A percentile compares a stretch with the other conserved stretches of the same genome.
These are phyloP conservation scores for Nephrotoma flavescens DNA, from an alignment of 2,888 invertebrate genomes.

Conservation along the genomic window DNA sequence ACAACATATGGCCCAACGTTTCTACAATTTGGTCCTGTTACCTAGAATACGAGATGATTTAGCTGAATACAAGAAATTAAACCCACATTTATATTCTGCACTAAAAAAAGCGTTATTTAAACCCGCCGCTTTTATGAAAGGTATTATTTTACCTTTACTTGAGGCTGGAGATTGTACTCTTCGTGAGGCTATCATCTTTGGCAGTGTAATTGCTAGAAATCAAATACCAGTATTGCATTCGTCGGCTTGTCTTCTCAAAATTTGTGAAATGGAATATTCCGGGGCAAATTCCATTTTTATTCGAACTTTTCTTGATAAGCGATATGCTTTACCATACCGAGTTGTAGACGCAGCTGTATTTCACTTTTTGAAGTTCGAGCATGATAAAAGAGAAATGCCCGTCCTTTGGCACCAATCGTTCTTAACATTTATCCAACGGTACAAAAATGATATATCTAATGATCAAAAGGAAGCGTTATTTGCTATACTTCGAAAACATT, in stretches of 20 bases:
- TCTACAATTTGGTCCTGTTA: slow-evolving; percentile 82
- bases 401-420: slow-evolving; percentile 96
- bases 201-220: slow-evolving; percentile 78
- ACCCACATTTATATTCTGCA: slow-evolving; percentile 93
- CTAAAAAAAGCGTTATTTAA: slow-evolving; percentile 87
- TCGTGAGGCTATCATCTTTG: slow-evolving; percentile 88
- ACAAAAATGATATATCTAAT: slow-evolving; percentile 84
- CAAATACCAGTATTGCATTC: slow-evolving; percentile 93
- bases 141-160: slow-evolving; percentile 53
- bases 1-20: slow-evolving; percentile 91
- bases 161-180: slow-evolving; percentile 82
- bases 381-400: slow-evolving; percentile 70
- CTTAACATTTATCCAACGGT: slow-evolving; percentile 85
- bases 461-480: slow-evolving; percentile 83
- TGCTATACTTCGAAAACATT: slow-evolving; percentile 44
- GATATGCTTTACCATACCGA: slow-evolving; percentile 90
- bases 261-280: slow-evolving; percentile 94
- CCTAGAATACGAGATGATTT: slow-evolving; percentile 92
- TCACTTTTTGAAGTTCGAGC: slow-evolving; percentile 84
- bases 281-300: slow-evolving; percentile 94
- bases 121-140: slow-evolving; percentile 97
- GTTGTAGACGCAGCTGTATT: slow-evolving; percentile 90
- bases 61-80: slow-evolving; percentile 84
- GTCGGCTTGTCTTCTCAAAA: slow-evolving; percentile 84
- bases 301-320: slow-evolving; percentile 87